phyloP scores from a whole-genome alignment of 1,140 invertebrate species.

The fruit fly (Drosophila melanogaster) region Release_6_plus_ISO1_MT NT_037436.4:6725001-6725500 shows the following conservation, averaged over 20 bases:
- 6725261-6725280: slow-evolving; percentile 57
- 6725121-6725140: slow-evolving; percentile 46
- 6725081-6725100: slow-evolving; percentile 60
- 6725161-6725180: slow-evolving; percentile 36
- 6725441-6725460: slow-evolving; percentile 71
- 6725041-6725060: slow-evolving; percentile 10
- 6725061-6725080: slow-evolving; percentile 22
- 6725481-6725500: slow-evolving; percentile 70
- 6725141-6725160: slow-evolving; percentile 26
- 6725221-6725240: slow-evolving; percentile 42
- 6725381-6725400: slow-evolving; percentile 39
- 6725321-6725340: slow-evolving; percentile 53
- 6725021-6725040: slow-evolving; percentile 65
- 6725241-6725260: slow-evolving; percentile 48
- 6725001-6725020: slow-evolving; percentile 44
- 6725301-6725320: slow-evolving; percentile 40
- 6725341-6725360: slow-evolving; percentile 23
- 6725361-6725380: slow-evolving; percentile 69
- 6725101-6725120: slow-evolving; percentile 62
- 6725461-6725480: slow-evolving; percentile 65
- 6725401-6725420: slow-evolving; percentile 22
- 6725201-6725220: slow-evolving; percentile 51
- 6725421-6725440: slow-evolving; percentile 63
- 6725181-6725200: slow-evolving; percentile 8
- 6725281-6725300: slow-evolving; percentile 41